Conservation (phyloP, 1,140 invertebrate species). For the Cheumatopsyche charites region DNA sequence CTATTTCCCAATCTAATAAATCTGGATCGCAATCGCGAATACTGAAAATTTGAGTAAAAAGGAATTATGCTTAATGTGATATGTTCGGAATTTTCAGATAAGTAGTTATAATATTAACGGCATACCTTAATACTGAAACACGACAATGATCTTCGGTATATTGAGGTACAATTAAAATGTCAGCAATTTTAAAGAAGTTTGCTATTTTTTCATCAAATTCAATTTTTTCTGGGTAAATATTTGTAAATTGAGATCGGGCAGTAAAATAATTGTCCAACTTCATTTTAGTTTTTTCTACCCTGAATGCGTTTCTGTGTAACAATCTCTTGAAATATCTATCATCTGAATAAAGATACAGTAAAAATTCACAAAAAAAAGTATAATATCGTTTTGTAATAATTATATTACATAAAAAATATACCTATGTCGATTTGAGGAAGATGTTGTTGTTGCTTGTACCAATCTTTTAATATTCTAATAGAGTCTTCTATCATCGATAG, state of each 20-base stretch:
- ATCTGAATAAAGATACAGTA: constrained; percentile 4
- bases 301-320: background rate
- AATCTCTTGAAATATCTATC: background rate
- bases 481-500: background rate
- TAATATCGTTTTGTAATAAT: no score
- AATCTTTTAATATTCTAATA: background rate
- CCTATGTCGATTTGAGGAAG: constrained; percentile 6
- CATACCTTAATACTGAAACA: background rate
- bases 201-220: background rate
- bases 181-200: background rate
- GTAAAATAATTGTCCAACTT: constrained; percentile 25
- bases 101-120: background rate
- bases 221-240: constrained; percentile 6
- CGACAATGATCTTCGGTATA: background rate
- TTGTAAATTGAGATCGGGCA: constrained; percentile 13
- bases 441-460: constrained; percentile 14
- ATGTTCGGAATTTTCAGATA: no score
- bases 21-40: constrained; percentile 1
- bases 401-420: no score
- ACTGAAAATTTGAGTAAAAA: background rate
- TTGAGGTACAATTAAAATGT: constrained; percentile 6
- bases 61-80: no score
- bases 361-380: no score
- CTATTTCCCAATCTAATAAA: background rate
- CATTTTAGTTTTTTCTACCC: constrained; percentile 20